Base-by-base conservation (phyloP, 2,888 invertebrate genomes). In the Pristionchus maxplancki region DNA sequence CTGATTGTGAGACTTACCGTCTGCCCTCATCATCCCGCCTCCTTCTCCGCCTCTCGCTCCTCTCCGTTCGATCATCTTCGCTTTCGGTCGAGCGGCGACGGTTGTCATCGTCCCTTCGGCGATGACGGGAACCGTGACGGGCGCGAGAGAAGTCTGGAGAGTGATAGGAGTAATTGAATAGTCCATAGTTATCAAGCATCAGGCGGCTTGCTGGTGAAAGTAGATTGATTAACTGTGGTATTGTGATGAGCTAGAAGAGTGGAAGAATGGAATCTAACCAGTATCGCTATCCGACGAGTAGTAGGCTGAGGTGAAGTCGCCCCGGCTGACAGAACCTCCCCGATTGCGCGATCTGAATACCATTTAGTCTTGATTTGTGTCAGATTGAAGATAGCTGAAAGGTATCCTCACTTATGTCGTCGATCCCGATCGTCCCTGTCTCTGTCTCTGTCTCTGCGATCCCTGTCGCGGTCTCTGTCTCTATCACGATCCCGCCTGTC, bases 1-100 rank as follows among this genome's bases (percentile, higher is more conserved):
- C 62, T 9, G 28, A 9, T 6, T 9, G 44, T 78, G n/a, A 0
- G n/a, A n/a, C n/a, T 24, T 71, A 87, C 86, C 86, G n/a, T n/a
- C n/a, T n/a, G n/a, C n/a, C n/a, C n/a, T 78, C 78, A 40, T 78
- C 78, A 24, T 87, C 86, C n/a, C 71, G 62, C 89, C 88, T 40
- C 88, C 87, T 53, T 86, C 71, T 24, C 15, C 86, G 17, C 31
- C 53, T 48, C 11, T 64, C n/a, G 17, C 85, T 85, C 85, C 62
- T 64, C 6, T 71, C 71, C 11, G 58, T 87, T 40, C 84, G 34
- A 11, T 84, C 84, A 24, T 81, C 88, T 48, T 83, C 67, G 17
- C 85, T 83, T 1, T 82, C 82, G 31, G 78, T 53, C 5, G 44
- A 40, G 4, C 50, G 50, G 8, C 84, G 40, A n/a, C 78, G 78